Evolutionary conservation across 2,888 invertebrate species (phyloP), one percentile per base, ranked within the genome.

Genomic region (Lissocephala sabroskyi): DNA sequence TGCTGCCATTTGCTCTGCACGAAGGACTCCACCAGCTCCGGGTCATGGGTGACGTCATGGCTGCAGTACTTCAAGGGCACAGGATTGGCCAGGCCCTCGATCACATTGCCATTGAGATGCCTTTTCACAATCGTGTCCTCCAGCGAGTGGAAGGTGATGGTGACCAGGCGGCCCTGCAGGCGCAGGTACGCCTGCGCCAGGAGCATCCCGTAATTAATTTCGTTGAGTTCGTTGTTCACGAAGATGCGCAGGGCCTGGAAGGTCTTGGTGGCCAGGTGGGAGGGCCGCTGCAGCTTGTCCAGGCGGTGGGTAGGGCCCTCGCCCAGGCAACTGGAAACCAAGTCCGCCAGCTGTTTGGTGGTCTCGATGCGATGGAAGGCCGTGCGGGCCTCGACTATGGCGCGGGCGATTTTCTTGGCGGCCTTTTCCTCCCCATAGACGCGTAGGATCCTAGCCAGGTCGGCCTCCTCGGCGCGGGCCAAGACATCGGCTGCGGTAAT

Each of bases 171-270:
- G 0, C 97, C 97, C 29, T 90, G 89, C 0, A 89, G 84, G 85
- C 93, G 94, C 16, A 98, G 86, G 76, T 89, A 93, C 77, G 87
- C 88, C 56, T 91, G 89, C 0, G 96, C 92, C 45, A 96, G 74
- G 17, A 93, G 81, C 84, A 98, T 89, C 0, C 90, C 97, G 82
- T 93, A 94, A 86, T 97, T 94, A 1, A 98, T 88, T 86, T 98
- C 97, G 82, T 98, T 98, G 1, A 98, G 85, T 86, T 98, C 98
- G 82, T 98, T 94, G 81, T 98, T 98, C 0, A 98, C 94, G 84
- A 98, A 97, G 74, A 98, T 97, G 52, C 98, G 87, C 54, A 98
- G 83, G 0, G 97, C 97, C 86, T 96, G 89, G 85, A 98, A 98
- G 0, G 95, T 91, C 86, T 95, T 96, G 0, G 96, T 97, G 0